A percentile compares a stretch with the other conserved stretches of the same genome.
Evolutionary conservation across 2,113 vertebrate genomes (phyloP).

Genomic region (Bucco capensis): DNA sequence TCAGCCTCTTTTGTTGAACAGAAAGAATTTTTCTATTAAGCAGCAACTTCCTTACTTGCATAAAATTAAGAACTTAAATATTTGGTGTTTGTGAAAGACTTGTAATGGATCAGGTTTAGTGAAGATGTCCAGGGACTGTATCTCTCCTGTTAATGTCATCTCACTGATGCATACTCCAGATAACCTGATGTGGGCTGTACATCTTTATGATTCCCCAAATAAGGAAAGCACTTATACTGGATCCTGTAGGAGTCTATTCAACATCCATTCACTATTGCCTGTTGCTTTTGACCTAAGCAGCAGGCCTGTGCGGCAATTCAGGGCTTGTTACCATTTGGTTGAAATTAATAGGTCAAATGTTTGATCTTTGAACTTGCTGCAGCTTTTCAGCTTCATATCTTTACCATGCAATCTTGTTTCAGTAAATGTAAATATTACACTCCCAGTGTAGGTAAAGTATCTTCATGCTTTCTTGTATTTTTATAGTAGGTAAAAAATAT

Average conservation of each 20-base stretch:
- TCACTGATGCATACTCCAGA: not conserved
- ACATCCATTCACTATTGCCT: not conserved
- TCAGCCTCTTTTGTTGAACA: not conserved
- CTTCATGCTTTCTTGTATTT: not conserved
- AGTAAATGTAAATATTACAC: not conserved
- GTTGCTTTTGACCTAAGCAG: not conserved
- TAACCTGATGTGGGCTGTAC: rapidly evolving
- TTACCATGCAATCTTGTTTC: not conserved
- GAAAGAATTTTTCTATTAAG: not conserved
- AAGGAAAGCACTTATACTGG: not conserved
- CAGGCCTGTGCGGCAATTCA: not conserved
- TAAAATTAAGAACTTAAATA: not conserved
- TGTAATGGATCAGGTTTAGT: not conserved
- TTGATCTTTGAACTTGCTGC: not conserved
- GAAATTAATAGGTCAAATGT: not conserved
- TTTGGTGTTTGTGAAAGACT: not conserved
- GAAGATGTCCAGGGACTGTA: not conserved
- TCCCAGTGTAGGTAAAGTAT: not conserved
- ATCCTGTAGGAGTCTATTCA: not conserved
- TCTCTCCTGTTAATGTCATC: not conserved
- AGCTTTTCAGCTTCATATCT: not conserved
- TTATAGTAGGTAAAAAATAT: not conserved
- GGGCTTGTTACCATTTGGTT: not conserved
- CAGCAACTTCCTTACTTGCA: not conserved
- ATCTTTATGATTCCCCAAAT: not conserved